Base-by-base conservation (phyloP, 2,888 invertebrate genomes). In the Meteorus colon region DNA sequence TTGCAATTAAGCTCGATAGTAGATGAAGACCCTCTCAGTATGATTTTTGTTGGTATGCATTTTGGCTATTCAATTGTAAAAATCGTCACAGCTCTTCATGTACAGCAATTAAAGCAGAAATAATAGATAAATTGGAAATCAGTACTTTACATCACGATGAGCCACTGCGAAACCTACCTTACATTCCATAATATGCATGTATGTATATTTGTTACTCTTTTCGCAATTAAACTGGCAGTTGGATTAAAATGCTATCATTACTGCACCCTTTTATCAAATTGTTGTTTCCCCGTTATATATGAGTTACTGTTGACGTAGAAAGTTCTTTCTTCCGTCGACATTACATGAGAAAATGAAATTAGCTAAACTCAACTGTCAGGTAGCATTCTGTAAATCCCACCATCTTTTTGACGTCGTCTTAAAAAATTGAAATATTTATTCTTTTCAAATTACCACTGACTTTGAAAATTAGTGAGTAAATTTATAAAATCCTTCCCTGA, bases 401-500 rank as follows among this genome's bases (percentile, higher is more conserved):
- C 34, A 63, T 34, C 31, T 60, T 1, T 19, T 19, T 27, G 12
- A 31, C 5, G 63, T 16, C 12, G 29, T n/a, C 29, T 4, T 27
- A 3, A 63, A 2, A 16, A 31, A 29, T 34, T 14, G 31, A 34
- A 16, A 63, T 34, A 29, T 34, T 31, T 29, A 34, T n/a, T 29
- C 4, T 24, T 5, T 31, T 63, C n/a, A 63, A 63, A 16, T 63
- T 48, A n/a, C 48, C 48, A 48, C 4, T 48, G 48, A 48, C n/a
- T 48, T 45, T 14, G 6, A 48, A 48, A 48, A 48, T 5, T 16
- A n/a, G 48, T n/a, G 16, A 16, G 48, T 48, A n/a, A 69, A 55
- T 51, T 48, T 69, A 69, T 14, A 69, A 59, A 70, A 74, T 74
- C 69, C 68, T 69, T 75, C 75, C 75, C 71, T 75, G 75, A 76